Base-by-base conservation (phyloP, 2,888 invertebrate genomes). In the Heteromyza rotundicornis region DNA sequence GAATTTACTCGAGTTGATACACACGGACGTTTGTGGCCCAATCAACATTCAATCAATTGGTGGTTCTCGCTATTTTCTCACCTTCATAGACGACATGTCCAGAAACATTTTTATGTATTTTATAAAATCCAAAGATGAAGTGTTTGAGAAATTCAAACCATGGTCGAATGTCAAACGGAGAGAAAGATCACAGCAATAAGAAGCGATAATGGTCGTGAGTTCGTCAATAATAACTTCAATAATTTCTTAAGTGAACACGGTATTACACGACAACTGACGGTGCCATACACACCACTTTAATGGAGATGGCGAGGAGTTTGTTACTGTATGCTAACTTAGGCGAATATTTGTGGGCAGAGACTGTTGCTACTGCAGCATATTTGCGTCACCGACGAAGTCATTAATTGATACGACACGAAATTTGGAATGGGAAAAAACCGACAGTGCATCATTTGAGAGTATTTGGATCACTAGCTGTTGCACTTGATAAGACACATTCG, bases 311-410 rank as follows among this genome's bases (percentile, higher is more conserved):
- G 1, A 50, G 59, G 1, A 59, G 59, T 17, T 59, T 64, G 59
- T 17, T 64, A 12, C n/a, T 62, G n/a, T 54, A 62, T 59, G 57
- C 59, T 20, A 40, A 27, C 1, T n/a, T 56, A 40, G 20, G 49
- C 16, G 36, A 66, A 19, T 36, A 2, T 19, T 60, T 66, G 5
- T 64, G 63, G 64, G 63, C 60, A 35, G 65, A 65, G 22, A 59
- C 65, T 17, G 56, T 68, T 12, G 62, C 56, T 22, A 65, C 64
- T 16, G 64, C 66, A 1, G 60, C 58, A 1, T 66, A 67, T 40
- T 53, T 66, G 24, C 55, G 62, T 10, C 47, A 12, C 3, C 20
- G 14, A 47, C 47, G 7, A 47, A 47, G 19, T 3, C 47, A 3
- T 14, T 49, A 19, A 61, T 50, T 22, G 51, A 55, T n/a, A 56